Base-by-base conservation (phyloP, 2,888 invertebrate species). In the Carpatolechia fugitivella region DNA sequence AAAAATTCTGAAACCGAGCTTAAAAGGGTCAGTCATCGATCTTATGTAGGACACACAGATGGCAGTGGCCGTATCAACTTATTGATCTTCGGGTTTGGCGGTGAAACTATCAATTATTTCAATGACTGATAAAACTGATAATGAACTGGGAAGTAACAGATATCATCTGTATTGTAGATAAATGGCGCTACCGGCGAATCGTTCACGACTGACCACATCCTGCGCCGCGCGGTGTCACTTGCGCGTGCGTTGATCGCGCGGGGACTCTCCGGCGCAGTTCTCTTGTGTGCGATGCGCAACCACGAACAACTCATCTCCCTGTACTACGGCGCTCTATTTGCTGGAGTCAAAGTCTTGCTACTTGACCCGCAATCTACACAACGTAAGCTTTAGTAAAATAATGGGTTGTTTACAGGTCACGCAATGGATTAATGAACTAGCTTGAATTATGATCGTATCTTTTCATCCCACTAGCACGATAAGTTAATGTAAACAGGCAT, bases 321-420 rank as follows among this genome's bases (percentile, higher is more conserved):
- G 3, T 78, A 74, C 63, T 71, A 73, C n/a, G 76, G 69, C 0
- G 57, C 61, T 0, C 30, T 76, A 6, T 69, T 78, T 20, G 64
- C 76, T 7, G 73, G 74, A 10, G 58, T 71, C 6, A 52, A 68
- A 6, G 69, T 74, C 0, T 72, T 74, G 16, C 49, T 71, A 56
- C 63, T 76, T 56, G 79, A 79, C n/a, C 73, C 77, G 4, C 61
- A 62, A 3, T 59, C 66, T 11, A 78, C 77, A 3, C 52, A 53
- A 7, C 66, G 79, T 79, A 46, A 68, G 75, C 1, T n/a, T n/a
- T n/a, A n/a, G n/a, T n/a, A 20, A 5, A 13, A 7, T 3, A 10
- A 6, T 13, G 40, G 16, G 3, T 29, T 7, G 3, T 8, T 5
- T 11, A 6, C 13, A 16, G 7, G 16, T 6, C 31, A 44, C 30